phyloP scores from a whole-genome alignment of 2,113 vertebrate genomes.

The Tachycineta bicolor region DNA sequence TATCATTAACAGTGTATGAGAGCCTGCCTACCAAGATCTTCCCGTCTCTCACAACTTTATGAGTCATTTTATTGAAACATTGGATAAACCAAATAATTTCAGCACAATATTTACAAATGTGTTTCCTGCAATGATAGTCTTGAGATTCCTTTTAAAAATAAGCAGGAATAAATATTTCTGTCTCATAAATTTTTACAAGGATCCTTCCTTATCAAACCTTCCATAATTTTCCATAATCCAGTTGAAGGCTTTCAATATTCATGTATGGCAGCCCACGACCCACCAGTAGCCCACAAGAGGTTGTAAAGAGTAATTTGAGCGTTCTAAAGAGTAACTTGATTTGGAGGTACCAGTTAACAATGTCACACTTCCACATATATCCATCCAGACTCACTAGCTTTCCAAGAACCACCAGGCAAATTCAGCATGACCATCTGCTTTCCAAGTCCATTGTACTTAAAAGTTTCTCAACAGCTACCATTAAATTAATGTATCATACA shows the following conservation, averaged over 20 bases:
- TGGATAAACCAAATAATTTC: constrained; percentile 25
- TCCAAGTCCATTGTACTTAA: not conserved
- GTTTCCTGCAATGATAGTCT: not conserved
- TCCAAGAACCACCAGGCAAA: not conserved
- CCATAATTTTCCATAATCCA: not conserved
- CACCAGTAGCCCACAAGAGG: too few relatives aligned
- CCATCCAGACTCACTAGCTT: not conserved
- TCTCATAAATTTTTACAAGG: not conserved
- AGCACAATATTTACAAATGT: not conserved
- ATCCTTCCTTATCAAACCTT: not conserved
- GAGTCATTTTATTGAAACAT: not conserved
- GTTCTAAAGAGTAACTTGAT: not conserved
- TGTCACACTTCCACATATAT: not conserved
- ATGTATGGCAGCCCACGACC: not conserved
- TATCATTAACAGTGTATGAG: not conserved
- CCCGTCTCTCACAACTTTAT: not conserved
- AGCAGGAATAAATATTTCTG: not conserved
- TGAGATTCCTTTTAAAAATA: not conserved
- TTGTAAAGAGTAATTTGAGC: not conserved
- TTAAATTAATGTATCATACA: not conserved
- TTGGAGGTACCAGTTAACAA: not conserved
- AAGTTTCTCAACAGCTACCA: not conserved
- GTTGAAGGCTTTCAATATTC: not conserved
- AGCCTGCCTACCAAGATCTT: not conserved
- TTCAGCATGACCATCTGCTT: not conserved